phyloP scores from a whole-genome alignment of 2,888 invertebrate genomes.

The Heliconius cydno region DNA sequence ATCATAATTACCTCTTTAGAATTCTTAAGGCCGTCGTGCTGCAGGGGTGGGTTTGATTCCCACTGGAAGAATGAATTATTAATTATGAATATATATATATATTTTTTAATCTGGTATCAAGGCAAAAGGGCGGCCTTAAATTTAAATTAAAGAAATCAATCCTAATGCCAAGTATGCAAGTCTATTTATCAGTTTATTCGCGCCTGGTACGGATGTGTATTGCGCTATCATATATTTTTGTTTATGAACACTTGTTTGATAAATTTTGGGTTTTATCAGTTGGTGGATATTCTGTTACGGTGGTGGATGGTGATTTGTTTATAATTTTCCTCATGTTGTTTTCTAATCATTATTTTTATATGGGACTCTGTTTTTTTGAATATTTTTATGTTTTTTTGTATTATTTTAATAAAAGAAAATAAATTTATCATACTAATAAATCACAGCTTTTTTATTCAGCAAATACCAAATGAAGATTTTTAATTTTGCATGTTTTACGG shows the following conservation, averaged over 20 bases:
- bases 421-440: slow-evolving; percentile 23
- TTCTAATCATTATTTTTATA: slow-evolving; percentile 46
- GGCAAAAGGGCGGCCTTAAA: no score
- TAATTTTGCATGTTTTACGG: slow-evolving; percentile 28
- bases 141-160: no score
- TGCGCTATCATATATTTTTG: slow-evolving; percentile 47
- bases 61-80: no score
- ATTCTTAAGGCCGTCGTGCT: no score
- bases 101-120: no score
- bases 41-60: no score
- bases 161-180: no score
- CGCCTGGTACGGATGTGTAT: neutral
- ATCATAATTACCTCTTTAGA: no score
- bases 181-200: no score
- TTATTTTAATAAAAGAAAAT: slow-evolving; percentile 5
- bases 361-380: slow-evolving; percentile 35
- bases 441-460: slow-evolving; percentile 36
- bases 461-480: slow-evolving; percentile 11
- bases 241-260: slow-evolving; percentile 61
- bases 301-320: slow-evolving; percentile 72
- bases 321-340: slow-evolving; percentile 65
- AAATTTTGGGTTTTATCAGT: slow-evolving; percentile 66
- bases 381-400: slow-evolving; percentile 6
- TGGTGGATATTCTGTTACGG: slow-evolving; percentile 64
- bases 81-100: no score